Evolutionary conservation across 2,888 invertebrate genomes (phyloP).

Genomic region (Malacosoma neustria): DNA sequence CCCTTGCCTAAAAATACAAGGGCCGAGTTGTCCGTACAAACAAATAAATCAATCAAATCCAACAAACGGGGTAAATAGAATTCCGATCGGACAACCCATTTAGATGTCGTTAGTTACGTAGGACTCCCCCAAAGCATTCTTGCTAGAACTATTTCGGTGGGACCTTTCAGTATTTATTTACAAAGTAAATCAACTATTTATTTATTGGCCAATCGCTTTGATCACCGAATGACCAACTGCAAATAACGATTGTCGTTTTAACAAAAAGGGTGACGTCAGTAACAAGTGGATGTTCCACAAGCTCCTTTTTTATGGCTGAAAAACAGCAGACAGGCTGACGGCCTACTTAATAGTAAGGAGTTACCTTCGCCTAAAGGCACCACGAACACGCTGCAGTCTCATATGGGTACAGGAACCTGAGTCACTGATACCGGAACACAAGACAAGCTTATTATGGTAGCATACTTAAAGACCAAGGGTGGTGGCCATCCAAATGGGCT

Average conservation of each 20-base stretch:
- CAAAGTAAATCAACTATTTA: conserved; percentile 70
- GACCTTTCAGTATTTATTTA: conserved; percentile 55
- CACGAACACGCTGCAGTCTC: no score
- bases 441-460: no score
- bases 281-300: conserved; percentile 28
- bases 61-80: conserved; percentile 22
- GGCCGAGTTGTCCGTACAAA: conserved; percentile 13
- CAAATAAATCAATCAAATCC: conserved; percentile 25
- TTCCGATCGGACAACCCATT: conserved; percentile 39
- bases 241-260: conserved; percentile 54
- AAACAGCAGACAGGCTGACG: no score
- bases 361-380: no score
- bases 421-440: no score
- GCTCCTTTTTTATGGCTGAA: no score
- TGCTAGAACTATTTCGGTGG: conserved; percentile 42
- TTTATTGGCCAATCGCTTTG: conserved; percentile 66
- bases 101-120: conserved; percentile 51
- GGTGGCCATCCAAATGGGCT: no score
- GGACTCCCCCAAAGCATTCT: conserved; percentile 42
- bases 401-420: no score
- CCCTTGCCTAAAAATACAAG: conserved; percentile 1
- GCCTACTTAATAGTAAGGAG: no score
- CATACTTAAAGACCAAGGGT: no score
- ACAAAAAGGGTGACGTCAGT: conserved; percentile 30
- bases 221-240: conserved; percentile 52